These are phyloP conservation scores for Atherinosoma microstoma DNA, from an alignment of 2,797 vertebrate genomes.

Conservation along the genomic window DNA sequence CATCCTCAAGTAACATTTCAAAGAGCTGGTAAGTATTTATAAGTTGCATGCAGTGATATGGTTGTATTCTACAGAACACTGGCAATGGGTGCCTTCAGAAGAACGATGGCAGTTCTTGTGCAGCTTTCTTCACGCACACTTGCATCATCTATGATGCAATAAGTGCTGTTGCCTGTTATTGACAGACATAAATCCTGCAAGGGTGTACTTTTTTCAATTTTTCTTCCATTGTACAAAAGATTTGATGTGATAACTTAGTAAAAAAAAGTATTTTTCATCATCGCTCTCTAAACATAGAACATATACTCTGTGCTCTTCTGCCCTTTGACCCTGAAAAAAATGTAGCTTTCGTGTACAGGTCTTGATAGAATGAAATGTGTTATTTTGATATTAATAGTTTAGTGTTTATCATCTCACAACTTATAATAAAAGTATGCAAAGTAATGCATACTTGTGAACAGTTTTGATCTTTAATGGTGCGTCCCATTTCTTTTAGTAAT, in stretches of 20 bases:
- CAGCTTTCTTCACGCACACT: background rate
- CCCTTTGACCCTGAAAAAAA: constrained; percentile 2
- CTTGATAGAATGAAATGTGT: background rate
- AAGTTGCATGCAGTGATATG: constrained; percentile 11
- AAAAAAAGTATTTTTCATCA: background rate
- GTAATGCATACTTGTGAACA: background rate
- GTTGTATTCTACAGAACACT: background rate
- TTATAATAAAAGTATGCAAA: background rate
- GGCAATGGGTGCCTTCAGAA: background rate
- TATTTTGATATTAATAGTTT: constrained; percentile 1
- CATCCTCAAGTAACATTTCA: constrained; percentile 38
- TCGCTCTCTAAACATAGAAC: background rate
- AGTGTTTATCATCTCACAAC: background rate
- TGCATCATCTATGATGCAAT: constrained; percentile 2
- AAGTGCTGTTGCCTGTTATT: background rate
- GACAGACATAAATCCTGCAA: background rate
- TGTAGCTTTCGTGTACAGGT: background rate
- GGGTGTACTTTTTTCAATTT: background rate
- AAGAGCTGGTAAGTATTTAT: constrained; percentile 73
- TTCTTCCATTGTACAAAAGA: background rate
- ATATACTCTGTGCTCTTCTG: background rate
- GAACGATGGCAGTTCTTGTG: background rate
- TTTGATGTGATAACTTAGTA: constrained; percentile 5
- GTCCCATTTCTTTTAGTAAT: background rate
- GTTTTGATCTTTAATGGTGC: background rate